phyloP scores from a whole-genome alignment of 2,113 vertebrate species.

The Maccullochella peelii region DNA sequence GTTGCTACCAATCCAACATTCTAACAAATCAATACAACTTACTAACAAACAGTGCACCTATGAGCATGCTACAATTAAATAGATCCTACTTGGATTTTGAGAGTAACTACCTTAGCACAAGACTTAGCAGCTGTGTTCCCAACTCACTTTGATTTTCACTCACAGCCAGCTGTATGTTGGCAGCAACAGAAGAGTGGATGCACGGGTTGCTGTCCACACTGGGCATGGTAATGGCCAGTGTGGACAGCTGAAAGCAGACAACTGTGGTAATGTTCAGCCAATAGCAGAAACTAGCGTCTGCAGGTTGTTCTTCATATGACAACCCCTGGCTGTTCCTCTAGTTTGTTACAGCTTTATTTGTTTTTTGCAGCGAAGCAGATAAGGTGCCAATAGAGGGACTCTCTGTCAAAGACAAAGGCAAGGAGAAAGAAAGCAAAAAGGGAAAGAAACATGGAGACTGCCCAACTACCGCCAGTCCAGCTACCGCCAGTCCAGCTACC shows the following conservation, averaged over 20 bases:
- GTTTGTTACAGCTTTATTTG: slow-evolving; percentile 8
- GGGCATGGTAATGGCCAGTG: background rate
- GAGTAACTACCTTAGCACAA: slow-evolving; percentile 1
- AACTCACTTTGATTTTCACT: background rate
- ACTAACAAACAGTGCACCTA: slow-evolving; percentile 64
- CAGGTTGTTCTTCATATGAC: background rate
- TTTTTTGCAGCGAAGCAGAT: slow-evolving; percentile 65
- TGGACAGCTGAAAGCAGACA: slow-evolving; percentile 14
- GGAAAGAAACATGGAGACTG: slow-evolving; percentile 54
- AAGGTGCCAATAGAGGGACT: slow-evolving; percentile 63
- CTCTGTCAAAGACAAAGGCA: slow-evolving; percentile 52
- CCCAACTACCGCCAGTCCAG: slow-evolving; percentile 51
- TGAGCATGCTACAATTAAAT: slow-evolving; percentile 56
- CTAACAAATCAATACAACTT: slow-evolving; percentile 62
- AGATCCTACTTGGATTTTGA: background rate
- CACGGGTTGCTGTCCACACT: background rate
- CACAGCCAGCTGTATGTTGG: background rate
- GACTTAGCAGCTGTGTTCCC: background rate
- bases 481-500: slow-evolving; percentile 24
- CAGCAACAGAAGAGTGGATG: background rate
- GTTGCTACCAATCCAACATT: slow-evolving; percentile 34
- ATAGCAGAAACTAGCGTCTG: slow-evolving; percentile 5
- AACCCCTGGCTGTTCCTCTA: background rate
- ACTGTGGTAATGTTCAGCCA: background rate
- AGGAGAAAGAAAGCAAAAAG: slow-evolving; percentile 50